Percentiles rank a stretch among this genome's conserved stretches.
phyloP scores from a whole-genome alignment of 2,888 invertebrate species.

The Drosophila niveifrons region DNA sequence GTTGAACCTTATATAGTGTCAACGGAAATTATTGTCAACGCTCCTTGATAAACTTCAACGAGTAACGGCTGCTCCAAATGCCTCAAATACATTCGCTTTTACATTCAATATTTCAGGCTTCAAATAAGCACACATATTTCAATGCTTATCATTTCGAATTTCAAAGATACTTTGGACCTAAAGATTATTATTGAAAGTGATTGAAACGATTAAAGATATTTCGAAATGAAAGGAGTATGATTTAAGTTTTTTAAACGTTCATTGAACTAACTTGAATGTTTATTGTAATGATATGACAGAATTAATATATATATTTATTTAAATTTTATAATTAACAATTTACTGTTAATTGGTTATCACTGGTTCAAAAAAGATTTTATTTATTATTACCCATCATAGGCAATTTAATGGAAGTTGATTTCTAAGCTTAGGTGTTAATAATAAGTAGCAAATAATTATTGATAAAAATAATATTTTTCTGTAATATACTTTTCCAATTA shows the following conservation, averaged over 20 bases:
- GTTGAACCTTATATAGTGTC: slow-evolving; percentile 32
- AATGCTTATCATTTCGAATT: neutral
- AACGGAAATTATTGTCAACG: slow-evolving; percentile 45
- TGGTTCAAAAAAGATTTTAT: too few relatives aligned
- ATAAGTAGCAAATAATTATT: too few relatives aligned
- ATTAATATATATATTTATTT: too few relatives aligned
- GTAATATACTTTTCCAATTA: neutral
- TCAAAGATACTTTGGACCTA: neutral
- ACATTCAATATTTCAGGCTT: slow-evolving; percentile 3
- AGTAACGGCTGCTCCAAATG: neutral
- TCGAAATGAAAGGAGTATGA: neutral
- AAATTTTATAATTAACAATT: too few relatives aligned
- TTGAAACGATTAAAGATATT: neutral
- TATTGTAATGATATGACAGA: too few relatives aligned
- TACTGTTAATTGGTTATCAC: too few relatives aligned
- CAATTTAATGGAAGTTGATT: neutral
- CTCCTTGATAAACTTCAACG: slow-evolving; percentile 25
- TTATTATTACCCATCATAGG: too few relatives aligned
- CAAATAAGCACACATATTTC: neutral
- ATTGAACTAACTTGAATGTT: neutral
- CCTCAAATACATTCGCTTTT: neutral
- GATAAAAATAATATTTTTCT: neutral
- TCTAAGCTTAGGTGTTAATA: neutral
- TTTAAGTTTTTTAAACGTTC: neutral
- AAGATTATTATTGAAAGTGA: neutral